Base-by-base conservation (phyloP, 2,797 vertebrate species). In the Erethizon dorsatum region DNA sequence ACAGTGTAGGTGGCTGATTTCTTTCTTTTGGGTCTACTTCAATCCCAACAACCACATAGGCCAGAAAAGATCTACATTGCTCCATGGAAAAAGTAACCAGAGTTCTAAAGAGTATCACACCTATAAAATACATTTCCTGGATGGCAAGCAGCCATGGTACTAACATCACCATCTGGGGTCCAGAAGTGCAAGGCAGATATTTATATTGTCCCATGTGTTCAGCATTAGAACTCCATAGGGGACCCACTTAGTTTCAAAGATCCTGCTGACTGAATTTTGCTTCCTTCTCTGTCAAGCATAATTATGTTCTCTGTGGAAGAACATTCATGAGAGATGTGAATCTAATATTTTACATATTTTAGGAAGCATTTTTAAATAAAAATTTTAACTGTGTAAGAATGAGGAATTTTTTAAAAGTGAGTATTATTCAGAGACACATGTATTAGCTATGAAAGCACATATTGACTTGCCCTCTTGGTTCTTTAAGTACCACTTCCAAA, bases 401-500 rank as follows among this genome's bases (percentile, higher is more conserved):
- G 13, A 90, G 83, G 11, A 41, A 22, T 31, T 31, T 77, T 73
- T 75, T 17, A 4, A 65, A 79, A 80, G 37, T 8, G 14, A 61
- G 28, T 31, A 31, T n/a, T 85, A n/a, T 63, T 65, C 17, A 71
- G 91, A 96, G 24, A 11, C 10, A 11, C 37, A 59, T 61, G 59
- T 28, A 22, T 78, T 54, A 82, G 28, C 50, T 75, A 26, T 77
- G 61, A 94, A 90, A 56, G 45, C 41, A 61, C 17, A 85, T 41
- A 57, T 33, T 79, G 17, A 69, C 17, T 18, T 65, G 65, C 13
- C 88, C 22, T 71, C 22, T 37, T 75, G 33, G 45, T 83, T 82
- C 41, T 54, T 95, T 22, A 92, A 77, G 5, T 33, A 94, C 56
- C 22, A 9, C 56, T 91, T 89, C 61, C 69, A 13, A 91, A 90